phyloP scores from a whole-genome alignment of 1,140 invertebrate species.

The Psilanteris sp. region DNA sequence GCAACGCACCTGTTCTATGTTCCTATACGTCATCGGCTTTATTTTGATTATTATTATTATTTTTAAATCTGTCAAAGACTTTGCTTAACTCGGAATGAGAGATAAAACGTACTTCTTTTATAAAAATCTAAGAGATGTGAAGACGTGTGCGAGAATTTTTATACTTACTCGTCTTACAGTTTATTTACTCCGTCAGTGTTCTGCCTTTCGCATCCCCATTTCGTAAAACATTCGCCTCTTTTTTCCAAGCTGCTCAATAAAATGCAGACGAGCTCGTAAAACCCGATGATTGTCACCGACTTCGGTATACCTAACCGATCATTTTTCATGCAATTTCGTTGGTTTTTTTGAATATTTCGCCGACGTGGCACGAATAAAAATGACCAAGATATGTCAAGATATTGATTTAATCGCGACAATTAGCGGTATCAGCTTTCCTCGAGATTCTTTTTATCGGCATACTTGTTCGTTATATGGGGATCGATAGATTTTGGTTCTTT shows the following conservation, averaged over 20 bases:
- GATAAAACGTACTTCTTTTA: conserved; percentile 15
- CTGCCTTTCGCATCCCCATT: conserved; percentile 1
- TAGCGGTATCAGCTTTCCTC: too few species aligned
- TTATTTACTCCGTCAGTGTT: conserved; percentile 38
- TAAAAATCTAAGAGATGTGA: conserved; percentile 34
- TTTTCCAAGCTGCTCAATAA: conserved; percentile 28
- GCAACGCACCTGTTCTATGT: too few species aligned
- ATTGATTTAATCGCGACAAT: too few species aligned
- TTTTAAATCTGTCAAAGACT: conserved; percentile 3
- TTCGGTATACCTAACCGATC: conserved; percentile 10
- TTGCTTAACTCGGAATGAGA: neutral
- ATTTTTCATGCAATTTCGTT: conserved; percentile 28
- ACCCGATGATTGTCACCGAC: conserved; percentile 22
- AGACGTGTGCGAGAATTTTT: conserved; percentile 25
- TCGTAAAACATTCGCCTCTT: conserved; percentile 1
- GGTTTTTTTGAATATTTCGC: conserved; percentile 2
- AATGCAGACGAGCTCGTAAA: conserved; percentile 49
- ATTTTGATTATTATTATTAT: neutral
- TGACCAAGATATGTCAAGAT: neutral
- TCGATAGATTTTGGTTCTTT: too few species aligned
- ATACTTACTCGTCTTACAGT: conserved; percentile 14
- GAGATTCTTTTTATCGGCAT: too few species aligned
- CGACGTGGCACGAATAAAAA: conserved; percentile 7
- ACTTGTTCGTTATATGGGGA: too few species aligned
- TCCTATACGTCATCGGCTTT: too few species aligned